Evolutionary conservation across 37 sponge, comb jelly and placozoan genomes (phyloP).

Genomic region (Aplysina aerophoba): DNA sequence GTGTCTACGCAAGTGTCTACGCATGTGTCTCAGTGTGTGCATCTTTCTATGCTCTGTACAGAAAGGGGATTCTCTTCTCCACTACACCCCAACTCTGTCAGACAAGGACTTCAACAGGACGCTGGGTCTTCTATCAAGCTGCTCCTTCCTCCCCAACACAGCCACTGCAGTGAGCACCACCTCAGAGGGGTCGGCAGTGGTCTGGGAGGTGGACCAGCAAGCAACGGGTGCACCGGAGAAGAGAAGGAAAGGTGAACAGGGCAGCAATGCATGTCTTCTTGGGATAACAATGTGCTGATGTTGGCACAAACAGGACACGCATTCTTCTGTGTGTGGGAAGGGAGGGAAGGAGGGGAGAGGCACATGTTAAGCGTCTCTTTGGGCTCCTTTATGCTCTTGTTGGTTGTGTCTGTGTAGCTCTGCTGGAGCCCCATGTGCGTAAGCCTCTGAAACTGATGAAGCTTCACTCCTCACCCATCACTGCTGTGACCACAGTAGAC

Average conservation of each 20-base stretch:
- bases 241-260: constrained; percentile 11
- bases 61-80: not conserved
- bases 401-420: no score
- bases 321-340: no score
- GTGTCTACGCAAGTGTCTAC: not conserved
- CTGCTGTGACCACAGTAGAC: constrained; percentile 51
- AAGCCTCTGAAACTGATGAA: constrained; percentile 74
- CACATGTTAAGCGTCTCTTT: no score
- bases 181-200: constrained; percentile 81
- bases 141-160: constrained; percentile 75
- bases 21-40: constrained; percentile 3
- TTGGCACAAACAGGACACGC: no score
- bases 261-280: not conserved
- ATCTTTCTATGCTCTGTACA: not conserved
- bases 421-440: constrained; percentile 41
- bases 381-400: no score
- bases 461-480: constrained; percentile 69
- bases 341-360: not conserved
- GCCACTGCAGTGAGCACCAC: constrained; percentile 77
- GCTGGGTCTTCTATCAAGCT: constrained; percentile 76
- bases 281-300: not conserved
- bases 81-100: constrained; percentile 31
- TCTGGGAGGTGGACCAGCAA: constrained; percentile 79
- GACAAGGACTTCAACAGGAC: constrained; percentile 89
- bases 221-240: constrained; percentile 1